phyloP scores from a whole-genome alignment of 2,888 invertebrate genomes.

The Stegophylla sp. region DNA sequence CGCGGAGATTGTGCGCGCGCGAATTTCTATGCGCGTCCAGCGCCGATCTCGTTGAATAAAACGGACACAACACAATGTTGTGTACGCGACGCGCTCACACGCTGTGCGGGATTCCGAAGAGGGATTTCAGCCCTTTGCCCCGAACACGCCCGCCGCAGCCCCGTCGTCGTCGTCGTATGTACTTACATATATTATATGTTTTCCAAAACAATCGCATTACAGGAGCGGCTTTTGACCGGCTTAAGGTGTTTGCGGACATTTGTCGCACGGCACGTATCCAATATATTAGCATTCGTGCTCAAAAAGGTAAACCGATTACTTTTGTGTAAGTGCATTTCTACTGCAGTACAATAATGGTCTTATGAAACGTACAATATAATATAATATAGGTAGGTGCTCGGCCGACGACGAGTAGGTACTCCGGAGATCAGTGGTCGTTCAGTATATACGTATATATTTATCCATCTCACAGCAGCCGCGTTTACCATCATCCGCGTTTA shows the following conservation, averaged over 20 bases:
- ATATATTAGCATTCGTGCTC: constrained; percentile 10
- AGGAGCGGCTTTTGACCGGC: constrained; percentile 54
- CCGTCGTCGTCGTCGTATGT: neutral
- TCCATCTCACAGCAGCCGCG: neutral
- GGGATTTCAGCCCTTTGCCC: constrained; percentile 28
- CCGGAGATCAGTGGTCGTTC: neutral
- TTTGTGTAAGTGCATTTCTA: constrained; percentile 41
- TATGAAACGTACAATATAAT: neutral
- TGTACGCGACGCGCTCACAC: constrained; percentile 9
- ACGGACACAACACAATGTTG: constrained; percentile 17
- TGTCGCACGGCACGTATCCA: constrained; percentile 26
- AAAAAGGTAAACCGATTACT: constrained; percentile 48
- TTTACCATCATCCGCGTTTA: neutral
- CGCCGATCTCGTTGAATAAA: constrained; percentile 25
- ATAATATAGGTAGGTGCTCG: constrained; percentile 16
- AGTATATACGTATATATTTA: neutral
- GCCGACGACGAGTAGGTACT: neutral
- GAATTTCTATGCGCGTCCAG: constrained; percentile 1
- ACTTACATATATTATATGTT: neutral
- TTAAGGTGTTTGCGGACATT: constrained; percentile 56
- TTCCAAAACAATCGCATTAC: constrained; percentile 55
- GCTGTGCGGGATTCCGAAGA: constrained; percentile 34
- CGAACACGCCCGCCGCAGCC: constrained; percentile 1
- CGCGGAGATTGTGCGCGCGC: neutral
- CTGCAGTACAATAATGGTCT: constrained; percentile 35